A percentile compares a stretch with the other conserved stretches of the same genome.
phyloP scores from a whole-genome alignment of 2,797 vertebrate species.

The Anabas testudineus region DNA sequence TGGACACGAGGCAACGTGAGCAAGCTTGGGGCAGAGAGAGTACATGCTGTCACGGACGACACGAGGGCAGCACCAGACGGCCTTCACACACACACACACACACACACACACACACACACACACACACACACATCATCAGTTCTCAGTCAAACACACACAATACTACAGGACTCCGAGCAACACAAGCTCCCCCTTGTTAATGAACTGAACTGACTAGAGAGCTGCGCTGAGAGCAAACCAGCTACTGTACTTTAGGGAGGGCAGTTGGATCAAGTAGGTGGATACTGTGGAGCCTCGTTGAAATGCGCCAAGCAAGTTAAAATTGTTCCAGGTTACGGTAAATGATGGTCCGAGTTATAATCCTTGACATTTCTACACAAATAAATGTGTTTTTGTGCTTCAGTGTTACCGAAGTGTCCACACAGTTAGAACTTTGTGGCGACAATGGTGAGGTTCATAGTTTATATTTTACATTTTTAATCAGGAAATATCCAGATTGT shows the following conservation, averaged over 20 bases:
- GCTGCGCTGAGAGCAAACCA: constrained; percentile 45
- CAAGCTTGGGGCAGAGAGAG: constrained; percentile 68
- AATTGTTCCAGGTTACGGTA: constrained; percentile 10
- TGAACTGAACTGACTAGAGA: constrained; percentile 55
- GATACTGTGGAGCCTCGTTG: constrained; percentile 55
- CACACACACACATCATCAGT: constrained; percentile 22
- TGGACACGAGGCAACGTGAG: constrained; percentile 54
- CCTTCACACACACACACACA: constrained; percentile 23
- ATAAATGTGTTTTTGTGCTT: constrained; percentile 33
- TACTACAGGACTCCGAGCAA: constrained; percentile 36
- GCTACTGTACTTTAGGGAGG: constrained; percentile 53
- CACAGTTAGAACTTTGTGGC: too few relatives aligned
- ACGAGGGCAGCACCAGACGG: constrained; percentile 75
- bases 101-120: constrained; percentile 19
- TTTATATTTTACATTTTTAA: too few relatives aligned
- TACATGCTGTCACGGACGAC: constrained; percentile 79
- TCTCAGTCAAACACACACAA: constrained; percentile 49
- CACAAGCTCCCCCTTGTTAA: constrained; percentile 54
- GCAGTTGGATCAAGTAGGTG: constrained; percentile 64
- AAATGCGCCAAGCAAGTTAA: constrained; percentile 49
- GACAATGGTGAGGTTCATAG: too few relatives aligned
- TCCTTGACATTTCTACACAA: constrained; percentile 29
- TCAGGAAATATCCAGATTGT: too few relatives aligned
- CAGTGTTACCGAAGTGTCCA: not conserved
- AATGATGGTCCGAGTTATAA: constrained; percentile 11